These are phyloP conservation scores for Lordiphosa clarofinis DNA, from an alignment of 1,140 invertebrate species.

Conservation along the genomic window DNA sequence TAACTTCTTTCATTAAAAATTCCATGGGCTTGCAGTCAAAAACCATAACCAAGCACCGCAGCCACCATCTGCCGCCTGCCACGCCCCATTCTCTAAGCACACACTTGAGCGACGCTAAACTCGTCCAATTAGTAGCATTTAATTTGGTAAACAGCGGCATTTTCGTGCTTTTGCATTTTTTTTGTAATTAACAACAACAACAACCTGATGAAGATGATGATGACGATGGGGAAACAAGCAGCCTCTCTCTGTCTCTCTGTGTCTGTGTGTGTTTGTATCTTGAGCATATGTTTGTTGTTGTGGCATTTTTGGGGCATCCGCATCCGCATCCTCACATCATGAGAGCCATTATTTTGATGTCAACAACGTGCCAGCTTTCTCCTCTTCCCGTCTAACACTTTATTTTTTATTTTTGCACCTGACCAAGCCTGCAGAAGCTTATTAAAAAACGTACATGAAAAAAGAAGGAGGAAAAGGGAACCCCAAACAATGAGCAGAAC, in stretches of 20 bases:
- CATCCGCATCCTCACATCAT: conserved; percentile 4
- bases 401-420: conserved; percentile 59
- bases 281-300: conserved; percentile 51
- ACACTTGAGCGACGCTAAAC: conserved; percentile 72
- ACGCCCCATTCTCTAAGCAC: conserved; percentile 31
- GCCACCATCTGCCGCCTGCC: conserved; percentile 7
- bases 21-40: conserved; percentile 50
- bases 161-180: conserved; percentile 77
- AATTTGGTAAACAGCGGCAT: conserved; percentile 77
- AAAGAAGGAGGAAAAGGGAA: conserved; percentile 13
- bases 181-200: conserved; percentile 69
- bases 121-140: conserved; percentile 77
- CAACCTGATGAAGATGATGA: conserved; percentile 16
- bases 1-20: conserved; percentile 77
- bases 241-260: conserved; percentile 1
- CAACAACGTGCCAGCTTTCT: conserved; percentile 58
- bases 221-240: neutral
- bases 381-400: conserved; percentile 40
- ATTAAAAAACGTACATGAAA: conserved; percentile 44
- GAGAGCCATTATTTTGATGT: conserved; percentile 70
- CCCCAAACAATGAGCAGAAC: conserved; percentile 51
- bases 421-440: conserved; percentile 54
- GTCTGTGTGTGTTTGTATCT: conserved; percentile 21
- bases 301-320: conserved; percentile 39
- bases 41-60: conserved; percentile 30